phyloP scores from a whole-genome alignment of 2,888 invertebrate species.

The Aricia artaxerxes region DNA sequence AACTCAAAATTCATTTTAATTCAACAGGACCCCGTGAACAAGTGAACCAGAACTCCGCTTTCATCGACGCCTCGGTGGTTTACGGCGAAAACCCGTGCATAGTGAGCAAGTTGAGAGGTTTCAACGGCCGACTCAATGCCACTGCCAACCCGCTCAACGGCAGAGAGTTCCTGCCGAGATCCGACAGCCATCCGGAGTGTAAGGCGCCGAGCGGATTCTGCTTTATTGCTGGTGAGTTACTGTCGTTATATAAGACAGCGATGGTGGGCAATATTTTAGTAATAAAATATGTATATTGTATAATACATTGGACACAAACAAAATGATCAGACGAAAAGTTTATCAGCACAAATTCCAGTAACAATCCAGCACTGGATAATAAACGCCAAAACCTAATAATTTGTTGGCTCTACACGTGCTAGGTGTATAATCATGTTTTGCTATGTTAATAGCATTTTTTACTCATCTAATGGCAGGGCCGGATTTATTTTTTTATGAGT shows the following conservation, averaged over 20 bases:
- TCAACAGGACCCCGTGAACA: conserved; percentile 90
- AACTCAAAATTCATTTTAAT: background rate
- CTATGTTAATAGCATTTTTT: too few relatives aligned
- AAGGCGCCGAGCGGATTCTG: conserved; percentile 92
- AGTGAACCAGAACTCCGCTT: conserved; percentile 96
- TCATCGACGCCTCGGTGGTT: conserved; percentile 91
- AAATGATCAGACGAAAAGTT: too few relatives aligned
- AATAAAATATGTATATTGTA: too few relatives aligned
- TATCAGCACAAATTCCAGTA: too few relatives aligned
- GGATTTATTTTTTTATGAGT: too few relatives aligned
- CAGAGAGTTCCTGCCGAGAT: conserved; percentile 90
- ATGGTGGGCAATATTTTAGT: background rate
- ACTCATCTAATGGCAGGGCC: too few relatives aligned
- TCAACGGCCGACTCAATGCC: conserved; percentile 90
- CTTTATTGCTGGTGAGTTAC: conserved; percentile 87
- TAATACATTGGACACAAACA: too few relatives aligned
- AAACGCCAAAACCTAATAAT: too few relatives aligned
- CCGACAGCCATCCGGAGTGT: conserved; percentile 91
- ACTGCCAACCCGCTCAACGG: conserved; percentile 87
- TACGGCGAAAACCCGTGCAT: conserved; percentile 95
- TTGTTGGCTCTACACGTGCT: too few relatives aligned
- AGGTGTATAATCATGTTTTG: too few relatives aligned
- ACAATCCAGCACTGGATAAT: too few relatives aligned
- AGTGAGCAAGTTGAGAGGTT: conserved; percentile 86
- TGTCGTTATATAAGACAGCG: background rate